Percentiles rank a stretch among this genome's conserved stretches.
Conservation (phyloP, 2,888 invertebrate genomes). For the Sinhomidia bicolor region DNA sequence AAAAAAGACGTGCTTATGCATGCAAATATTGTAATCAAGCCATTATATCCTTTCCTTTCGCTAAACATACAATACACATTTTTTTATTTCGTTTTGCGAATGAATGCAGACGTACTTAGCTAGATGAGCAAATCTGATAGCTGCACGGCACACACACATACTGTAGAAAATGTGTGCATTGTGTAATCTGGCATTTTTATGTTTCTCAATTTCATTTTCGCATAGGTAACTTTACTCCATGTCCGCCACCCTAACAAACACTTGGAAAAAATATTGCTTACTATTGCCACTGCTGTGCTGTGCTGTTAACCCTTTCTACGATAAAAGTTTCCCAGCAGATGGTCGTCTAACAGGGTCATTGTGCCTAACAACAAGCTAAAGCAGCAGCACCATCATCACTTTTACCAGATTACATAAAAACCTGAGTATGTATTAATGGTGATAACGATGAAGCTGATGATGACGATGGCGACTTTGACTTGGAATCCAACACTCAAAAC, state of each 20-base stretch:
- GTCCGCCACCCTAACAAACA: constrained; percentile 11
- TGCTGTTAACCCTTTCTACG: no score
- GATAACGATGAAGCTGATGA: not conserved
- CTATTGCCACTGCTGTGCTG: no score
- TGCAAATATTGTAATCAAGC: not conserved
- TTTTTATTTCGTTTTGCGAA: not conserved
- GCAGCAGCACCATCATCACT: not conserved
- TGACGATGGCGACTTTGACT: constrained; percentile 10
- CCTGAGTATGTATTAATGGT: not conserved
- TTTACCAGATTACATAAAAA: constrained; percentile 45
- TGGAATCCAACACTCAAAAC: not conserved
- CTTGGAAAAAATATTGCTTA: constrained; percentile 3
- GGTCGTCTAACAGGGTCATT: constrained; percentile 71
- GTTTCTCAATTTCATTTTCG: constrained; percentile 10
- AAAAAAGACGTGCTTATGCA: not conserved
- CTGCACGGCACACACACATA: not conserved
- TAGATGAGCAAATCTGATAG: constrained; percentile 31
- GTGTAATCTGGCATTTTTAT: constrained; percentile 23
- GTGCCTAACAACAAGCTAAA: constrained; percentile 57
- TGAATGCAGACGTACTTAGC: not conserved
- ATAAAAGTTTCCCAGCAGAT: constrained; percentile 61
- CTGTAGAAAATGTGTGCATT: not conserved
- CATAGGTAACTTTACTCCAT: not conserved
- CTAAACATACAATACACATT: not conserved
- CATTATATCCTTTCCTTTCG: not conserved